Percentiles rank a stretch among this genome's conserved stretches.
phyloP scores from a whole-genome alignment of 2,797 vertebrate species.

The Lutjanus argentimaculatus region DNA sequence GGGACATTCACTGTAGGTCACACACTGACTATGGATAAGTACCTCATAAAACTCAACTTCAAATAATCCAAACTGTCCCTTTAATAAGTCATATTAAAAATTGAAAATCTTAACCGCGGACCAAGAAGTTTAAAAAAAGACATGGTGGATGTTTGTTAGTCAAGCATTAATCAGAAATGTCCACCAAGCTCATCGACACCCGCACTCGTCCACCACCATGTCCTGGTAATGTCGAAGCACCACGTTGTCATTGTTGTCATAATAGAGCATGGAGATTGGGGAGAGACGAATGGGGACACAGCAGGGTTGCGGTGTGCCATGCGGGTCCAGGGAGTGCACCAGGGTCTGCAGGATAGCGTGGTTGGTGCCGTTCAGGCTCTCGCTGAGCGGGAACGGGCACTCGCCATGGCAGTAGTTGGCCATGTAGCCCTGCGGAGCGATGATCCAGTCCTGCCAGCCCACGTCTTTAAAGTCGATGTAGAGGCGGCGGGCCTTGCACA shows the following conservation, averaged over 20 bases:
- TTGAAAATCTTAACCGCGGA: neutral
- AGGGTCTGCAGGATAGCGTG: conserved; percentile 95
- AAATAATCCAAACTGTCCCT: too few species aligned
- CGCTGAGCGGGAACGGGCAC: conserved; percentile 91
- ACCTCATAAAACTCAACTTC: too few species aligned
- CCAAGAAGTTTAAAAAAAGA: neutral
- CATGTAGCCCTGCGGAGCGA: conserved; percentile 95
- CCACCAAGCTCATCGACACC: conserved; percentile 87
- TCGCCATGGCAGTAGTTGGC: conserved; percentile 96
- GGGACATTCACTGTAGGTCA: too few species aligned
- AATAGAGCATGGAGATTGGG: conserved; percentile 95
- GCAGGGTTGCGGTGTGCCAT: conserved; percentile 90
- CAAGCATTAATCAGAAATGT: neutral
- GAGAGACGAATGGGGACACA: conserved; percentile 94
- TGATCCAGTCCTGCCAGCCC: conserved; percentile 98
- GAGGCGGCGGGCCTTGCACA: conserved; percentile 91
- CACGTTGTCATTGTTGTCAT: conserved; percentile 96
- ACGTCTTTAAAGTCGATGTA: conserved; percentile 96
- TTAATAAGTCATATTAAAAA: neutral
- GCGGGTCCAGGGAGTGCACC: conserved; percentile 90
- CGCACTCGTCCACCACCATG: conserved; percentile 97
- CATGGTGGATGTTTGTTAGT: neutral
- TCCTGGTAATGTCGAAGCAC: conserved; percentile 95
- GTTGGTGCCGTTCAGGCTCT: conserved; percentile 92
- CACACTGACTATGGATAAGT: too few species aligned